Evolutionary conservation across 2,113 vertebrate species (phyloP).

Genomic region (Ginglymostoma cirratum): DNA sequence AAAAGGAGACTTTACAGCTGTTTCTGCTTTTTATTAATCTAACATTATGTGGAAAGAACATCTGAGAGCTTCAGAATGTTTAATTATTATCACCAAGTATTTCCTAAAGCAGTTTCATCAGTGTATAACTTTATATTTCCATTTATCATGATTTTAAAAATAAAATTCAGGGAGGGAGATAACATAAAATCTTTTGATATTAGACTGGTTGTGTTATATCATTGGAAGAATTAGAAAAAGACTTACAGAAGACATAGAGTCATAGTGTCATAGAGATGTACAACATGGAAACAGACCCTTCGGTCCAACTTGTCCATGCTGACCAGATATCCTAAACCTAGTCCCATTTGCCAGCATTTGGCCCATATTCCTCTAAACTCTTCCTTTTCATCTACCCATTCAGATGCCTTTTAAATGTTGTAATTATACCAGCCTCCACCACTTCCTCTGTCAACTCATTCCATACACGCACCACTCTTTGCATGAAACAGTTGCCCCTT

Average conservation of each 20-base stretch:
- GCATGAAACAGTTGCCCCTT: no score
- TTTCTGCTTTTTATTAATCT: not conserved
- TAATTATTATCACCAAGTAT: not conserved
- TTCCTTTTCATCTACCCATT: no score
- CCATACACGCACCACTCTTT: no score
- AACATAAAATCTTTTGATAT: not conserved
- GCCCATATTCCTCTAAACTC: no score
- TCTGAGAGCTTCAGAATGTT: not conserved
- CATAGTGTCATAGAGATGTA: no score
- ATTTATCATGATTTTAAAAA: not conserved
- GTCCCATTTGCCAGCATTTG: no score
- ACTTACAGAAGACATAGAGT: constrained; percentile 20
- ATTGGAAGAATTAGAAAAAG: not conserved
- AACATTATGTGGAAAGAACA: not conserved
- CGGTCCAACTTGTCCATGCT: no score
- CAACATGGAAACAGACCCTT: no score
- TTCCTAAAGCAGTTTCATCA: not conserved
- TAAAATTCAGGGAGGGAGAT: not conserved
- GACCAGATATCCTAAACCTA: no score
- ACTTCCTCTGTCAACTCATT: no score
- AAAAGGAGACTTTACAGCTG: not conserved
- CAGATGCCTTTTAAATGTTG: no score
- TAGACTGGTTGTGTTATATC: not conserved
- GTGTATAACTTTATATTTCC: not conserved
- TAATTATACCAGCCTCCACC: no score